Conservation (phyloP, 2,797 vertebrate genomes). For the Poecilia gillii region DNA sequence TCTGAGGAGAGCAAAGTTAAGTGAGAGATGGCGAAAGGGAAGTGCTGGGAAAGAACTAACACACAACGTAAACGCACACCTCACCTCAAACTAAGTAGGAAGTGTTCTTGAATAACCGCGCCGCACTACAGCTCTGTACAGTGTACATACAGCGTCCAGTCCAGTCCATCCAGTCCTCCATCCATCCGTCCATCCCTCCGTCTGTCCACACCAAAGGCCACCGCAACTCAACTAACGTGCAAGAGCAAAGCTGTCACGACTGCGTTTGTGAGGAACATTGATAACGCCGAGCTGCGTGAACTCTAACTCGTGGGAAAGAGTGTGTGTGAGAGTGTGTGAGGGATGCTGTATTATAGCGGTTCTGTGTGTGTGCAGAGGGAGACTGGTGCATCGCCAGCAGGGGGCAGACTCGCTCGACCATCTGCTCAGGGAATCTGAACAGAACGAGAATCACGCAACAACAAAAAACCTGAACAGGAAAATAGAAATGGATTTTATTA, state of each 20-base stretch:
- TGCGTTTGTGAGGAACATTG: constrained; percentile 56
- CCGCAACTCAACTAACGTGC: constrained; percentile 60
- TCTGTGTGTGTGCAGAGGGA: constrained; percentile 58
- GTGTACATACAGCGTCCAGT: constrained; percentile 35
- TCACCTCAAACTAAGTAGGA: constrained; percentile 39
- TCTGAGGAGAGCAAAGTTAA: constrained; percentile 59
- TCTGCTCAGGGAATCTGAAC: constrained; percentile 24
- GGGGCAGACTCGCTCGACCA: constrained; percentile 8
- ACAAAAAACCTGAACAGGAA: no score
- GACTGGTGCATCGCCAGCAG: constrained; percentile 46
- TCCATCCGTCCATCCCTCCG: constrained; percentile 45
- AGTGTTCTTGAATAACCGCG: not conserved
- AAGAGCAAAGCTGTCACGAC: constrained; percentile 57
- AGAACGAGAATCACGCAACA: not conserved
- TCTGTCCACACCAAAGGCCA: constrained; percentile 81
- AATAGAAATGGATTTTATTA: no score
- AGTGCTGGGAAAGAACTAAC: constrained; percentile 45
- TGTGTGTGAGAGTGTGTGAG: not conserved
- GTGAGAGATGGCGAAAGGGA: constrained; percentile 22
- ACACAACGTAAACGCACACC: constrained; percentile 24
- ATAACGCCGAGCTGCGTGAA: constrained; percentile 65
- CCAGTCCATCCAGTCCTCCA: constrained; percentile 39
- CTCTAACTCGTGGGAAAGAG: constrained; percentile 54
- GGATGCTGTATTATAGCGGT: constrained; percentile 39
- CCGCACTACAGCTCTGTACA: constrained; percentile 49